Evolutionary conservation across 2,113 vertebrate species (phyloP), one percentile per base, ranked within the genome.

Genomic region (Galbula dea): DNA sequence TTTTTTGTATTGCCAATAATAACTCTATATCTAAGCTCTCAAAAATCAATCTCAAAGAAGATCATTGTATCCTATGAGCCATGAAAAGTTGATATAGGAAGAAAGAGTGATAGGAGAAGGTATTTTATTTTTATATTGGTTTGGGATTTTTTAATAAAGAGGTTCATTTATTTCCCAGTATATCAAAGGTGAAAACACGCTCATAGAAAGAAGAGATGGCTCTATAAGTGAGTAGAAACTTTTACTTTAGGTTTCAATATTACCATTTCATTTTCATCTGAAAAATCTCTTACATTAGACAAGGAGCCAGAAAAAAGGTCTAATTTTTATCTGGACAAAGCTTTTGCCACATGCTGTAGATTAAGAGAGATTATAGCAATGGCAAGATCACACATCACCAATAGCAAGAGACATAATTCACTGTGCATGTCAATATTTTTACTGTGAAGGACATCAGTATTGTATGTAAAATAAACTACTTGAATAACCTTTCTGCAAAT

Each of bases 121-220:
- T 24, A 77, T 67, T 93, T 78, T 55, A 71, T 23, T 83, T 66
- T 73, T 95, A 58, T 77, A 80, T 83, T 83, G 71, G 41, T 65
- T 83, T 92, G 63, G 37, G 76, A 79, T 81, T 94, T 93, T 96
- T 88, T 93, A 89, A 86, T 90, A 91, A 90, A 94, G 55, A 94
- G 48, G 24, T 90, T 88, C 61, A 57, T 63, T 95, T 94, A 83
- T 83, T 92, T 90, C 24, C 59, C 51, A 59, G 27, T 81, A 48
- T 63, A 86, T 94, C 49, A 78, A 73, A 87, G 73, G 81, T 26
- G 51, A 93, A 94, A 93, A 89, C 3, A 3, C 7, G 3, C 34
- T 90, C 63, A 75, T 13, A 78, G 36, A 63, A 85, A 46, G 22
- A 71, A 72, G 13, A 57, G 71, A 74, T 1, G 2, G 11, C 30